A percentile compares a stretch with the other conserved stretches of the same genome.
phyloP scores from a whole-genome alignment of 1,140 invertebrate species.

The Acromyrmex heyeri region DNA sequence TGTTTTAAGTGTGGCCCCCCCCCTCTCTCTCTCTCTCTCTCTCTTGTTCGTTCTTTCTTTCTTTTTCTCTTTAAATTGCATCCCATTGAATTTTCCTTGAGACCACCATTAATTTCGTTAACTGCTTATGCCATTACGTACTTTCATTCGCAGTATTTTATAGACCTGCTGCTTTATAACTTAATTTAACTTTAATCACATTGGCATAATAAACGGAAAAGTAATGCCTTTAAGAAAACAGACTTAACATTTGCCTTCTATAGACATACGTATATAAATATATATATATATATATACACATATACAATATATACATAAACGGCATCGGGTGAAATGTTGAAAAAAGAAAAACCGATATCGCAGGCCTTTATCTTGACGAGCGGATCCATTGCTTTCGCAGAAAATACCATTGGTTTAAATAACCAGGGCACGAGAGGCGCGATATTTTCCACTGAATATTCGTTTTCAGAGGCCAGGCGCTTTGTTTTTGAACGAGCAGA shows the following conservation, averaged over 20 bases:
- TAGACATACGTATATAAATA: not conserved
- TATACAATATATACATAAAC: not conserved
- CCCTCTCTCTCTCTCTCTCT: not conserved
- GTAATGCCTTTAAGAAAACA: conserved; percentile 21
- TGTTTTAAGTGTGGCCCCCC: not conserved
- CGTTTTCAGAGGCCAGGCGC: conserved; percentile 46
- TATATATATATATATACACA: too few species aligned
- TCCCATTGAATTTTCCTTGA: conserved; percentile 16
- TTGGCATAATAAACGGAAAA: not conserved
- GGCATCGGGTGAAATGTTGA: not conserved
- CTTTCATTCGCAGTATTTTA: conserved; percentile 33
- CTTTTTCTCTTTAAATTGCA: not conserved
- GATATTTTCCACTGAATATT: conserved; percentile 63
- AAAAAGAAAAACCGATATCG: not conserved
- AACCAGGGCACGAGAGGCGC: conserved; percentile 45
- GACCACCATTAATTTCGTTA: conserved; percentile 35
- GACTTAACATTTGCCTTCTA: not conserved
- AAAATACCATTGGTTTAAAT: conserved; percentile 55
- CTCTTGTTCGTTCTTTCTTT: too few species aligned
- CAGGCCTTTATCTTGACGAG: conserved; percentile 40
- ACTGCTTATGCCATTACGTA: conserved; percentile 22
- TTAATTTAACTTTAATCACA: conserved; percentile 47
- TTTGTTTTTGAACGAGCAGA: conserved; percentile 62
- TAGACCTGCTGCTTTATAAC: conserved; percentile 8
- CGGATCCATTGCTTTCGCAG: conserved; percentile 47